Evolutionary conservation across 2,797 vertebrate genomes (phyloP).

Genomic region (Mus minutoides): DNA sequence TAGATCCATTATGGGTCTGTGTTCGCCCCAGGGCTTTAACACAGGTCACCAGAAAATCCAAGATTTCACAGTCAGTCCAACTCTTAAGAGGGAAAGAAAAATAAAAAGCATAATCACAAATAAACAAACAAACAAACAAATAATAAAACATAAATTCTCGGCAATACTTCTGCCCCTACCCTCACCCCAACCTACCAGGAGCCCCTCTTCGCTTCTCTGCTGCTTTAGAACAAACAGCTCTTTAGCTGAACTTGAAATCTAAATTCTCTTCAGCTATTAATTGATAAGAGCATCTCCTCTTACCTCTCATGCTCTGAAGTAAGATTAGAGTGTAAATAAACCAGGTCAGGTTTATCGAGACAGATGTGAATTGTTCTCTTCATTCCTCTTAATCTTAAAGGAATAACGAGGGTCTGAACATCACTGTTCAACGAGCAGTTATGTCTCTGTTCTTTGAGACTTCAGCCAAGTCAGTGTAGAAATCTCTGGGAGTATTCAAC

Average conservation of each 20-base stretch:
- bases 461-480: background rate
- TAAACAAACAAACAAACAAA: background rate
- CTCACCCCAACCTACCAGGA: background rate
- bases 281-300: conserved; percentile 81
- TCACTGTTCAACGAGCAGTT: conserved; percentile 65
- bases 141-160: background rate
- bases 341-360: conserved; percentile 76
- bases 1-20: conserved; percentile 82
- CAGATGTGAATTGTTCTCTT: conserved; percentile 67
- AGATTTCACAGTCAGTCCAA: conserved; percentile 74
- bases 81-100: conserved; percentile 45
- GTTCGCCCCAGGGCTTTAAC: conserved; percentile 74
- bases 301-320: conserved; percentile 70
- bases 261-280: conserved; percentile 76
- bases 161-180: background rate
- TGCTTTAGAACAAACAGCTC: conserved; percentile 71
- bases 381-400: conserved; percentile 75
- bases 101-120: background rate
- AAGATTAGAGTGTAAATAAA: conserved; percentile 80
- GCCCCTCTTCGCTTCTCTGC: conserved; percentile 47
- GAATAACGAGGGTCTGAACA: conserved; percentile 46
- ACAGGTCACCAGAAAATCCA: conserved; percentile 78
- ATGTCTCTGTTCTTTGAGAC: background rate
- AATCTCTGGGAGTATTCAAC: background rate
- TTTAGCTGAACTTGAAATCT: conserved; percentile 73